Conservation (phyloP, 2,888 invertebrate species). For the Hemithea aestivaria region DNA sequence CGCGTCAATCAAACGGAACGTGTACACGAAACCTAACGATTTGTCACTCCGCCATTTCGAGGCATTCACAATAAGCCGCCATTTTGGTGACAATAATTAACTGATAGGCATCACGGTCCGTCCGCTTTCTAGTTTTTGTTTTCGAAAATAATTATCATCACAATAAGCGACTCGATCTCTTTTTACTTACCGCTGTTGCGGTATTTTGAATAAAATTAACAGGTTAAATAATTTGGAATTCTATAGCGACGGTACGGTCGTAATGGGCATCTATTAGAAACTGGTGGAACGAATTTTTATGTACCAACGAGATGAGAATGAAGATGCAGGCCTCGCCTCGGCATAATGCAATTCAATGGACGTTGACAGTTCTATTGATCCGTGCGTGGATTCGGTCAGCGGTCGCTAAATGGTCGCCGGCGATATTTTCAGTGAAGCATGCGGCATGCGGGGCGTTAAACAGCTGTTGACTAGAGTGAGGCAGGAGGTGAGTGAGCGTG, state of each 20-base stretch:
- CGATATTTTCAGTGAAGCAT: constrained; percentile 58
- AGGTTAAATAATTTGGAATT: constrained; percentile 60
- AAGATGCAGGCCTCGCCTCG: constrained; percentile 26
- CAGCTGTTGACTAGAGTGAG: constrained; percentile 50
- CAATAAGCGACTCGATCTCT: constrained; percentile 73
- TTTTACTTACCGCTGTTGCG: constrained; percentile 74
- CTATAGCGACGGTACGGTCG: constrained; percentile 49
- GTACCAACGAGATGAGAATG: constrained; percentile 31
- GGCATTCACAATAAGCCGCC: constrained; percentile 69
- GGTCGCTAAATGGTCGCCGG: constrained; percentile 42
- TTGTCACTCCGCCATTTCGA: constrained; percentile 74
- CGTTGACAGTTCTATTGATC: constrained; percentile 29
- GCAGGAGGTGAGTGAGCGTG: constrained; percentile 23
- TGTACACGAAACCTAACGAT: constrained; percentile 66
- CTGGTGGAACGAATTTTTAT: constrained; percentile 51
- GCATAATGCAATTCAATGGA: constrained; percentile 16
- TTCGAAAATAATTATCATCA: constrained; percentile 76
- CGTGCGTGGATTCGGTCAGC: constrained; percentile 27
- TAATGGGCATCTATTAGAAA: constrained; percentile 58
- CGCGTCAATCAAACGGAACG: constrained; percentile 76
- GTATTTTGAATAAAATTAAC: constrained; percentile 75
- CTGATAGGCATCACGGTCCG: constrained; percentile 69
- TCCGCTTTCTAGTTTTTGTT: constrained; percentile 78
- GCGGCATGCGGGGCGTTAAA: constrained; percentile 56
- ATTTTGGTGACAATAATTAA: constrained; percentile 78